Evolutionary conservation across 2,888 invertebrate species (phyloP), one percentile per base, ranked within the genome.

Genomic region (Drosophila histrio): DNA sequence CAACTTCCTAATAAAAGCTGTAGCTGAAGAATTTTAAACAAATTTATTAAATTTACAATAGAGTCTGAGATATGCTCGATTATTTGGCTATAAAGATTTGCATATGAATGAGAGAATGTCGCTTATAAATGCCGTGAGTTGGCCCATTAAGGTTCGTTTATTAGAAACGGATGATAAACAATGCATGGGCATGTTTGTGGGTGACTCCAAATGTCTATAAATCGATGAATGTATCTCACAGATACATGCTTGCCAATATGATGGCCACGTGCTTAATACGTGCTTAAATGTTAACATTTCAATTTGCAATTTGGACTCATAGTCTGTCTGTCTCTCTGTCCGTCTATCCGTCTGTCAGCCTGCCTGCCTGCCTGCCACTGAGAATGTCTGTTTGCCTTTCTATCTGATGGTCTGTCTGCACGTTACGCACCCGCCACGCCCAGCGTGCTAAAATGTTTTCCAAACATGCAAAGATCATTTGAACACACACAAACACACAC

Each of bases 201-300:
- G 36, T 63, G 52, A 36, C 39, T 53, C 47, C 41, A 32, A 68
- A 74, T 67, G 53, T 44, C 83, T 57, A 76, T 70, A 83, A 61
- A 70, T 67, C 66, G 67, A 82, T 82, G 78, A 87, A 82, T 84
- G 84, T 87, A 80, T 72, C 69, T 78, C 41, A 47, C 38, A 15
- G 36, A 44, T 61, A 38, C 53, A 54, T 38, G 38, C 50, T 52
- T 21, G 21, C 49, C 24, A 39, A 52, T 52, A 26, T 28, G 52
- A 39, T 56, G 49, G 74, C 69, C 75, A 77, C 69, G 77, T 74
- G 68, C 79, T 79, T 82, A 88, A 87, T 85, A 87, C 88, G 86
- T 87, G 88, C 87, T 83, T 88, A 80, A 80, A 88, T 83, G 84
- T 74, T 85, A 86, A 85, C 85, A 85, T 85, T 85, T 87, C 85